phyloP scores from a whole-genome alignment of 2,797 vertebrate genomes.

The Enteromius paludinosus region DNA sequence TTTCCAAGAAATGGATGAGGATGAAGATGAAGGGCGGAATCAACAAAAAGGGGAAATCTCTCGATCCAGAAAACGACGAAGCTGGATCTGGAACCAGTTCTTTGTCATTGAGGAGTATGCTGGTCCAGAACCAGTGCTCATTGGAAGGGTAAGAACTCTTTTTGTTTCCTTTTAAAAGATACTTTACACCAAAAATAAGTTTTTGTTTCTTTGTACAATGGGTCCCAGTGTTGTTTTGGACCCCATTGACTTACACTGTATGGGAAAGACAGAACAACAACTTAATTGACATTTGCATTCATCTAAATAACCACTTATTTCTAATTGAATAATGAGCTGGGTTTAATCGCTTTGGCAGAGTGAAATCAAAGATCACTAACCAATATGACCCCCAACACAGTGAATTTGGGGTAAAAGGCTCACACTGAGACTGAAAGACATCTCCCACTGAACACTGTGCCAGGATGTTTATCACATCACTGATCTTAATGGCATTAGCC shows the following conservation, averaged over 20 bases:
- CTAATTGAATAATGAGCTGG: slow-evolving; percentile 40
- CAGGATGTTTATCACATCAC: slow-evolving; percentile 48
- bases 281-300: slow-evolving; percentile 39
- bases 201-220: neutral
- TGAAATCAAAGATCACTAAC: slow-evolving; percentile 31
- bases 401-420: slow-evolving; percentile 6
- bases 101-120: slow-evolving; percentile 94
- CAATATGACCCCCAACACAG: slow-evolving; percentile 23
- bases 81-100: slow-evolving; percentile 97
- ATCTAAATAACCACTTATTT: slow-evolving; percentile 48
- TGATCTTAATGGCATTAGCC: slow-evolving; percentile 55
- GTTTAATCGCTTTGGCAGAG: slow-evolving; percentile 42
- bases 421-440: slow-evolving; percentile 22
- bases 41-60: slow-evolving; percentile 62
- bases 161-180: neutral
- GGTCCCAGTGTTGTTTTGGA: neutral
- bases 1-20: slow-evolving; percentile 77
- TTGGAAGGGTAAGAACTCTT: slow-evolving; percentile 85
- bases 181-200: neutral
- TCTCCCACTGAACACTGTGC: slow-evolving; percentile 41
- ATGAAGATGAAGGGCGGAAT: slow-evolving; percentile 53
- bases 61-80: slow-evolving; percentile 85
- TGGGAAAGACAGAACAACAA: neutral
- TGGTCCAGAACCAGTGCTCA: slow-evolving; percentile 91
- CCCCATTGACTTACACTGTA: neutral